Conservation (phyloP, 2,888 invertebrate species). For the Melolontha melolontha region DNA sequence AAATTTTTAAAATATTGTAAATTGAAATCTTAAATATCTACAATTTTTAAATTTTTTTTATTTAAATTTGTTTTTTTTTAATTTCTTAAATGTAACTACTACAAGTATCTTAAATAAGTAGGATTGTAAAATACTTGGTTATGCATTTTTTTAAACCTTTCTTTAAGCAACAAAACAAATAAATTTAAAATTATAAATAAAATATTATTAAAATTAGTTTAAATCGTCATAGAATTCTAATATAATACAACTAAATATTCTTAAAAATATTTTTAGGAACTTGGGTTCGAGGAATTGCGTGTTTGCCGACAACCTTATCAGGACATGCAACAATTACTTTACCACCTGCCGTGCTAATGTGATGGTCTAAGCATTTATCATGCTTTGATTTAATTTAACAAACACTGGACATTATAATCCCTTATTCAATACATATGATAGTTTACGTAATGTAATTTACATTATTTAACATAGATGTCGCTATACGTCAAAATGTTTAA, state of each 20-base stretch:
- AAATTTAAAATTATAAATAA: too few species aligned
- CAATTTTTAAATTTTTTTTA: too few species aligned
- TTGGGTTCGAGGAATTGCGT: conserved; percentile 73
- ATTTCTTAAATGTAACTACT: too few species aligned
- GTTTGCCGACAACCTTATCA: conserved; percentile 74
- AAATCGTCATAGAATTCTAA: too few species aligned
- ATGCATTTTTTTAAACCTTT: too few species aligned
- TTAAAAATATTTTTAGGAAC: conserved; percentile 55
- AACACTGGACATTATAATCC: background rate
- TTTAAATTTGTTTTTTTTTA: too few species aligned
- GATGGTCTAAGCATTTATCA: background rate
- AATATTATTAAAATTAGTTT: too few species aligned
- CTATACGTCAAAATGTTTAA: conserved; percentile 15
- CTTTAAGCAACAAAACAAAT: too few species aligned
- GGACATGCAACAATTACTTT: conserved; percentile 68
- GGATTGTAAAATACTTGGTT: too few species aligned
- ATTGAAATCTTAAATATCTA: too few species aligned
- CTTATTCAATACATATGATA: background rate
- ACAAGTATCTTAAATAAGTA: too few species aligned
- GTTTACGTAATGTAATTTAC: conserved; percentile 23
- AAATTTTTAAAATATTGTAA: too few species aligned
- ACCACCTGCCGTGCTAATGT: conserved; percentile 59
- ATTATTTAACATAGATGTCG: conserved; percentile 33
- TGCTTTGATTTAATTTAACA: conserved; percentile 1
- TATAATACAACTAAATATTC: background rate